Conservation (phyloP, 1,140 invertebrate species). For the Drosophila micromelanica region DNA sequence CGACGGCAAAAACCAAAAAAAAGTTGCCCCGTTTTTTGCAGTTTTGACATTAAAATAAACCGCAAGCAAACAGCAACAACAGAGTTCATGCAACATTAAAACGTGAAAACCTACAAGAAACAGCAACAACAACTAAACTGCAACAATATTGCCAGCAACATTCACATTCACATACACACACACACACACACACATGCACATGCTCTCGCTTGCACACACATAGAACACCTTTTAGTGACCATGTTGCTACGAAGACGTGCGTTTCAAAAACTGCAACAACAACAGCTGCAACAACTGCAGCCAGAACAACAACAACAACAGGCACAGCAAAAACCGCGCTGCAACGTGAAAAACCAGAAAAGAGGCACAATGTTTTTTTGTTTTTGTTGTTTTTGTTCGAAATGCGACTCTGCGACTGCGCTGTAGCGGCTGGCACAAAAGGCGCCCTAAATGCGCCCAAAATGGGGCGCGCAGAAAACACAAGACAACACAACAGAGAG, state of each 20-base stretch:
- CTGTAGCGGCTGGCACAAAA: constrained; percentile 18
- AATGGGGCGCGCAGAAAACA: constrained; percentile 2
- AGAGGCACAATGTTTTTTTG: constrained; percentile 72
- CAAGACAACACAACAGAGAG: too few relatives aligned
- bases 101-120: constrained; percentile 60
- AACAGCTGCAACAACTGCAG: constrained; percentile 48
- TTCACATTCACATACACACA: constrained; percentile 46
- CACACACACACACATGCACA: constrained; percentile 15
- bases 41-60: constrained; percentile 54
- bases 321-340: constrained; percentile 49
- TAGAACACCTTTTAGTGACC: constrained; percentile 50
- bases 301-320: constrained; percentile 27
- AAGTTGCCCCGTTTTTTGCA: constrained; percentile 52
- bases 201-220: constrained; percentile 7
- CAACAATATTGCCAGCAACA: constrained; percentile 65
- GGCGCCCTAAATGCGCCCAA: constrained; percentile 52
- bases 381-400: constrained; percentile 51
- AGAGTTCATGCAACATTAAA: constrained; percentile 67
- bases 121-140: constrained; percentile 65
- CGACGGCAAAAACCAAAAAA: constrained; percentile 27
- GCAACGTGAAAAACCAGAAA: constrained; percentile 78
- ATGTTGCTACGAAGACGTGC: constrained; percentile 69
- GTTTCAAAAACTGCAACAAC: constrained; percentile 54
- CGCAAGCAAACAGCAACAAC: constrained; percentile 41
- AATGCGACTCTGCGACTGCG: constrained; percentile 32